These are phyloP conservation scores for Poecile montanus DNA, from an alignment of 2,797 vertebrate species.

Conservation along the genomic window DNA sequence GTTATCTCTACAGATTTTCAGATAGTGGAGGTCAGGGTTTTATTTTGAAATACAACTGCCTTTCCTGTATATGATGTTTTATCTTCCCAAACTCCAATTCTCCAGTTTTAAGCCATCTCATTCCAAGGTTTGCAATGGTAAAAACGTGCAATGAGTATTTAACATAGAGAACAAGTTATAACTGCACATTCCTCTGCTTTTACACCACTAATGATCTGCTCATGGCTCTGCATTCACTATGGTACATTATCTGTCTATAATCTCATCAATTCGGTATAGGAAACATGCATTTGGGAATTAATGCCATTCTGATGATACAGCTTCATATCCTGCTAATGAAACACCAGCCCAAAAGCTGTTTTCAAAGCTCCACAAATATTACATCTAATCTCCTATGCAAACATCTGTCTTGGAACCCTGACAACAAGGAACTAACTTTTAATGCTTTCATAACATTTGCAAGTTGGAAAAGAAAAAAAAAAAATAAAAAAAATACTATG, in stretches of 20 bases:
- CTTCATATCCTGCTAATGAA: conserved; percentile 1
- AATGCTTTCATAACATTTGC: conserved; percentile 37
- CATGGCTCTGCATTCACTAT: neutral
- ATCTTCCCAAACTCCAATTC: neutral
- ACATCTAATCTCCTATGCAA: neutral
- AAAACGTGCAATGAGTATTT: neutral
- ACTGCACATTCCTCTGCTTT: neutral
- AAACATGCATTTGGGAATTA: neutral
- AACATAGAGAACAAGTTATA: neutral
- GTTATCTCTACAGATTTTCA: neutral
- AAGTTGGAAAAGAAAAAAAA: neutral
- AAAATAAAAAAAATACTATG: neutral
- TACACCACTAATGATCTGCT: neutral
- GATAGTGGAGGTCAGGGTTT: neutral
- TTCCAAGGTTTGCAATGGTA: neutral
- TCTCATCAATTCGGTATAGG: neutral
- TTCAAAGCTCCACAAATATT: conserved; percentile 18
- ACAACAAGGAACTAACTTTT: conserved; percentile 42
- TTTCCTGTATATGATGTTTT: neutral
- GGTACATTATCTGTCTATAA: neutral
- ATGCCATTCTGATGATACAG: neutral
- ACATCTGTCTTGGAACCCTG: conserved; percentile 16
- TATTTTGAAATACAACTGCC: neutral
- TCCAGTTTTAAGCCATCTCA: neutral
- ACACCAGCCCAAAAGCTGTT: neutral